These are phyloP conservation scores for Radopholus similis DNA, from an alignment of 1,140 invertebrate genomes.

Conservation along the genomic window DNA sequence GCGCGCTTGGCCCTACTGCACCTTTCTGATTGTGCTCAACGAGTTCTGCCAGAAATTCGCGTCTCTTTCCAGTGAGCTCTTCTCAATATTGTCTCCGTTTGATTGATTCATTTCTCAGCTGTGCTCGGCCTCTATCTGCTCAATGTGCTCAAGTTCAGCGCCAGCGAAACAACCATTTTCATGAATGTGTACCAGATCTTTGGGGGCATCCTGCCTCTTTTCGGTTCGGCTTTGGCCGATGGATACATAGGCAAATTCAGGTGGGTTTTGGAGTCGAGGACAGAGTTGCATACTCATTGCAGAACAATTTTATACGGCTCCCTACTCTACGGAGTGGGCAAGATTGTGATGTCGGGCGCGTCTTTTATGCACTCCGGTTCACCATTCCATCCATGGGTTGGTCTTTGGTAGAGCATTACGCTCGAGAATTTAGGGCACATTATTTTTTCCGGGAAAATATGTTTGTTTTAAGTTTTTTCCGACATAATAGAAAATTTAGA, in stretches of 20 bases:
- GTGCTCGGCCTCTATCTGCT: slow-evolving; percentile 76
- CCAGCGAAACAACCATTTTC: slow-evolving; percentile 72
- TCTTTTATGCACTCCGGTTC: neutral
- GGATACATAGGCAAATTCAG: slow-evolving; percentile 70
- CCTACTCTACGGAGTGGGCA: slow-evolving; percentile 15
- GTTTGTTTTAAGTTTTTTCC: neutral
- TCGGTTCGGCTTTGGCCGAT: slow-evolving; percentile 68
- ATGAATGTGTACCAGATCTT: slow-evolving; percentile 68
- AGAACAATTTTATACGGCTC: slow-evolving; percentile 18
- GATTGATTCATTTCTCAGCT: slow-evolving; percentile 54
- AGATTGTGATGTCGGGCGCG: slow-evolving; percentile 12
- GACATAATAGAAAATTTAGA: neutral
- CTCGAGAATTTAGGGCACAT: no score
- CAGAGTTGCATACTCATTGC: neutral
- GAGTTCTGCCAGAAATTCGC: slow-evolving; percentile 22
- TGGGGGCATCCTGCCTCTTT: slow-evolving; percentile 75
- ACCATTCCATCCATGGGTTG: neutral
- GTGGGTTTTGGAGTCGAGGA: slow-evolving; percentile 58
- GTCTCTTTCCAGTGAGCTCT: slow-evolving; percentile 3
- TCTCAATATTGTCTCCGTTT: neutral
- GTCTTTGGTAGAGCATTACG: neutral
- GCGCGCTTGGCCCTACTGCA: slow-evolving; percentile 27
- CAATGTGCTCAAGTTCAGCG: slow-evolving; percentile 68
- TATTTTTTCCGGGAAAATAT: no score
- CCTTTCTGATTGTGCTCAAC: slow-evolving; percentile 31